Evolutionary conservation across 2,888 invertebrate genomes (phyloP).

Genomic region (Aethes cnicana): DNA sequence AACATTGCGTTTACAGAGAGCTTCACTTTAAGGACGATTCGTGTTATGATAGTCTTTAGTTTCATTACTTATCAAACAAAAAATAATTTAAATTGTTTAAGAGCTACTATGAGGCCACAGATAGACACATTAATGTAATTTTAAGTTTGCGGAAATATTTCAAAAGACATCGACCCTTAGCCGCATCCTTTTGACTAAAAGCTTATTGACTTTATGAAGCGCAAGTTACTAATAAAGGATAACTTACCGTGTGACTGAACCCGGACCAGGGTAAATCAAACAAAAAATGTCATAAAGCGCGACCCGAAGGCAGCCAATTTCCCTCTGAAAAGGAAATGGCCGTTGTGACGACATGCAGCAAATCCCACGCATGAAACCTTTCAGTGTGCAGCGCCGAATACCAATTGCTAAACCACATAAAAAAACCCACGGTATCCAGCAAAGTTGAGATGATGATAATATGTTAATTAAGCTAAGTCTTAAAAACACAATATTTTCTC

Average conservation of each 20-base stretch:
- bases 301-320: conserved; percentile 43
- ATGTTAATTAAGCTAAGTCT: too few relatives aligned
- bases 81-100: too few relatives aligned
- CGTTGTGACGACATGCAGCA: conserved; percentile 41
- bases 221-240: conserved; percentile 18
- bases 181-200: too few relatives aligned
- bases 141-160: too few relatives aligned
- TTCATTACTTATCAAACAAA: too few relatives aligned
- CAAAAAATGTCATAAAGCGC: conserved; percentile 35
- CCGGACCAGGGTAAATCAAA: conserved; percentile 35
- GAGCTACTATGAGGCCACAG: too few relatives aligned
- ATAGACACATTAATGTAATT: too few relatives aligned
- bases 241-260: conserved; percentile 19
- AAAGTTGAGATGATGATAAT: too few relatives aligned
- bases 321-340: conserved; percentile 42
- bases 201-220: neutral
- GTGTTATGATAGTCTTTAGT: neutral
- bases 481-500: too few relatives aligned
- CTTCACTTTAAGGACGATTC: neutral
- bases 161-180: too few relatives aligned
- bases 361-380: conserved; percentile 38
- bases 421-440: conserved; percentile 1
- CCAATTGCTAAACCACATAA: conserved; percentile 39
- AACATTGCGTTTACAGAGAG: conserved; percentile 13
- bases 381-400: conserved; percentile 38